phyloP scores from a whole-genome alignment of 2,888 invertebrate genomes.

The Lampropteryx suffumata region DNA sequence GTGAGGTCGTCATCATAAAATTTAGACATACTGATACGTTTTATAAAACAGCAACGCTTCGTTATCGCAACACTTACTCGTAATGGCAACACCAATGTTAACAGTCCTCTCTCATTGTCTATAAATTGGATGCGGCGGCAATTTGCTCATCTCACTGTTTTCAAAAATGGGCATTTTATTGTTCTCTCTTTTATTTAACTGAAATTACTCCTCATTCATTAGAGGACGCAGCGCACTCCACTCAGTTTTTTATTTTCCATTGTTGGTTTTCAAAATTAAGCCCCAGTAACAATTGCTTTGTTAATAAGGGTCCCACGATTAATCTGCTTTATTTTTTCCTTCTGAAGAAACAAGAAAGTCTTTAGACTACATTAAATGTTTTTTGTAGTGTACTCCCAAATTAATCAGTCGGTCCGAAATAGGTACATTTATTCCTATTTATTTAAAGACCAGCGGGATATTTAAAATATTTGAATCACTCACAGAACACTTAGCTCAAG shows the following conservation, averaged over 20 bases:
- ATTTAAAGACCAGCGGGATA: slow-evolving; percentile 15
- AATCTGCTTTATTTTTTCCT: slow-evolving; percentile 63
- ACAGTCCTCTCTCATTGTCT: slow-evolving; percentile 65
- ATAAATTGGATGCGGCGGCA: slow-evolving; percentile 69
- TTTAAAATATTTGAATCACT: slow-evolving; percentile 16
- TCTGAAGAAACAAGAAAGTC: slow-evolving; percentile 49
- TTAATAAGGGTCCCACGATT: slow-evolving; percentile 72
- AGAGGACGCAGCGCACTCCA: slow-evolving; percentile 69
- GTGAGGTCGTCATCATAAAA: no score
- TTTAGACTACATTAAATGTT: slow-evolving; percentile 44
- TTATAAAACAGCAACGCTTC: slow-evolving; percentile 3
- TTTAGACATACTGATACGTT: no score
- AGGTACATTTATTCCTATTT: slow-evolving; percentile 33
- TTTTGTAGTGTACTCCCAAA: slow-evolving; percentile 40
- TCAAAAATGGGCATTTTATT: slow-evolving; percentile 74
- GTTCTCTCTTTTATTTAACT: slow-evolving; percentile 77
- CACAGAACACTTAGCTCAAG: slow-evolving; percentile 14
- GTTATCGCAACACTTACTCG: slow-evolving; percentile 42
- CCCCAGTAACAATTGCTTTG: slow-evolving; percentile 75
- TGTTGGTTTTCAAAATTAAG: slow-evolving; percentile 80
- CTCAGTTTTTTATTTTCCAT: slow-evolving; percentile 75
- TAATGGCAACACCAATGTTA: slow-evolving; percentile 61
- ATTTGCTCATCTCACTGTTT: slow-evolving; percentile 73
- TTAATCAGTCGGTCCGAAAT: slow-evolving; percentile 46
- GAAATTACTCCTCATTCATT: slow-evolving; percentile 80